A percentile compares a stretch with the other conserved stretches of the same genome.
These are phyloP conservation scores for Arnoldichthys spilopterus DNA, from an alignment of 2,797 vertebrate species.

Conservation along the genomic window DNA sequence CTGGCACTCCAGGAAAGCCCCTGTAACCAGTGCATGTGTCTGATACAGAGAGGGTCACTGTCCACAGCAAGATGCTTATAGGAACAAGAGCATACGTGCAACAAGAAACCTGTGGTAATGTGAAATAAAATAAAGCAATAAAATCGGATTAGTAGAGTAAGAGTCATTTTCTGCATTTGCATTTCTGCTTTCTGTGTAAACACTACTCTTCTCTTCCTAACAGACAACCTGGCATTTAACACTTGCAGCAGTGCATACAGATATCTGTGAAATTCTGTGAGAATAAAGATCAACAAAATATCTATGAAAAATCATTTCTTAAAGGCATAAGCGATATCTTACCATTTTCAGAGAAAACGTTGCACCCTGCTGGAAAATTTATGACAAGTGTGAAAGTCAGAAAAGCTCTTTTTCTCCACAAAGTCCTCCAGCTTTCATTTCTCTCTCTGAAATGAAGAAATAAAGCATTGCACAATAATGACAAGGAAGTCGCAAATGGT, in stretches of 20 bases:
- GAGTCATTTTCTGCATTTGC: not conserved
- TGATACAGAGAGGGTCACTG: constrained; percentile 48
- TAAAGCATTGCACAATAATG: constrained; percentile 40
- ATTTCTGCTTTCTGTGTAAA: no score
- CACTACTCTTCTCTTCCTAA: not conserved
- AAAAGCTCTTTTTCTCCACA: constrained; percentile 19
- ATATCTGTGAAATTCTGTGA: not conserved
- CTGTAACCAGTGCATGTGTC: constrained; percentile 61
- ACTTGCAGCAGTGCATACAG: not conserved
- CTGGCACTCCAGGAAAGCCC: constrained; percentile 75
- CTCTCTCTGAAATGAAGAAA: constrained; percentile 47
- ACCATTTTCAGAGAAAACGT: constrained; percentile 45
- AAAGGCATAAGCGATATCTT: constrained; percentile 20
- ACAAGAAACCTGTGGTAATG: constrained; percentile 43
- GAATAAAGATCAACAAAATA: not conserved
- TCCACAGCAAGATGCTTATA: constrained; percentile 52
- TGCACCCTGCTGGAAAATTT: constrained; percentile 11
- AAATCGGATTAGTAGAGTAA: not conserved
- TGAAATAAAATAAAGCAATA: not conserved
- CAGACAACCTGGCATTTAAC: not conserved
- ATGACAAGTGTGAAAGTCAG: constrained; percentile 5
- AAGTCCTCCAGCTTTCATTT: constrained; percentile 39
- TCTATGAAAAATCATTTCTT: not conserved
- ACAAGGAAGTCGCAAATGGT: constrained; percentile 47
- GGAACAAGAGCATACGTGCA: constrained; percentile 38